Percentiles rank a stretch among this genome's conserved stretches.
These are phyloP conservation scores for Papilio xuthus DNA, from an alignment of 1,140 invertebrate species.

Conservation along the genomic window DNA sequence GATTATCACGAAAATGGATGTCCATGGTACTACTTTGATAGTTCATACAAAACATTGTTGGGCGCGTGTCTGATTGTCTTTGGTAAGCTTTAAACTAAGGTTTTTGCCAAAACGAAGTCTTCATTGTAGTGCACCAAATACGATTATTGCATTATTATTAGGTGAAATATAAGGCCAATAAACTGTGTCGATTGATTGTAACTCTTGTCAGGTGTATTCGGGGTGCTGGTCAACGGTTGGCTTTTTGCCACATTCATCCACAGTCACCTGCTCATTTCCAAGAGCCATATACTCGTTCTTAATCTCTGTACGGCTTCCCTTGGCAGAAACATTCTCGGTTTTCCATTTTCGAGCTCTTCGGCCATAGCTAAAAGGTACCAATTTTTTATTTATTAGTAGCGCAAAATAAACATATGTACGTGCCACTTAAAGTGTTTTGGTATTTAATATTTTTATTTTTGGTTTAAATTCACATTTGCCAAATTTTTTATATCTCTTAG, in stretches of 20 bases:
- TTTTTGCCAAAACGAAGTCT: not conserved
- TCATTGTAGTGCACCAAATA: not conserved
- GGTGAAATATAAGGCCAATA: slow-evolving; percentile 23
- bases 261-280: slow-evolving; percentile 78
- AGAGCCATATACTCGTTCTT: slow-evolving; percentile 78
- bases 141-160: not conserved
- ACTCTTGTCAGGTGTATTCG: slow-evolving; percentile 74
- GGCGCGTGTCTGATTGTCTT: slow-evolving; percentile 79
- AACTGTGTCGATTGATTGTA: slow-evolving; percentile 40
- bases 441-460: not conserved
- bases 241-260: slow-evolving; percentile 79
- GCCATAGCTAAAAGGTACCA: slow-evolving; percentile 79
- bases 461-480: slow-evolving; percentile 8
- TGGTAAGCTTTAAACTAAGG: slow-evolving; percentile 66
- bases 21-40: slow-evolving; percentile 80
- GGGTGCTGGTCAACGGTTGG: slow-evolving; percentile 80
- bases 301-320: slow-evolving; percentile 79
- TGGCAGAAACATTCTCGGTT: slow-evolving; percentile 76
- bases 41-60: slow-evolving; percentile 79
- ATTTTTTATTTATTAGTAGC: slow-evolving; percentile 10
- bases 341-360: slow-evolving; percentile 80
- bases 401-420: not conserved
- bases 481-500: slow-evolving; percentile 9
- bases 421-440: not conserved
- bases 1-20: slow-evolving; percentile 76